Percentiles rank a stretch among this genome's conserved stretches.
Conservation (phyloP, 2,113 vertebrate genomes). For the Neopipo cinnamomea region DNA sequence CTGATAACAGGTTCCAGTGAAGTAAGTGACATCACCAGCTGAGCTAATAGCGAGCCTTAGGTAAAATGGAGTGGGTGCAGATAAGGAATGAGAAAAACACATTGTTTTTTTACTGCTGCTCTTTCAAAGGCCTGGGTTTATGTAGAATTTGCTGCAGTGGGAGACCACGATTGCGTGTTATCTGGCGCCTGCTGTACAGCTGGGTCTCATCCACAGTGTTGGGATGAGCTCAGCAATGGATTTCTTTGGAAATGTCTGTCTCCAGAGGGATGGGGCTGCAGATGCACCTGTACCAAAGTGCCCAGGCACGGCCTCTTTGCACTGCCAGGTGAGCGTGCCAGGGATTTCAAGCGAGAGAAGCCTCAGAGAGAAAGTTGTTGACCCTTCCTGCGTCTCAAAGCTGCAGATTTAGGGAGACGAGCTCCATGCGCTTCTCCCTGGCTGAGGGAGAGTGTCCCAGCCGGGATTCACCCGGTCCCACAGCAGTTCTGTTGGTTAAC, state of each 20-base stretch:
- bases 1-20: slow-evolving; percentile 52
- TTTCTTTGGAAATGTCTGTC: neutral
- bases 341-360: neutral
- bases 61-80: slow-evolving; percentile 40
- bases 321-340: slow-evolving; percentile 36
- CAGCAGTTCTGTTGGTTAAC: accelerated
- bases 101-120: neutral
- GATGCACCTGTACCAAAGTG: neutral
- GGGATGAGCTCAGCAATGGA: neutral
- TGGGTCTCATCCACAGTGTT: neutral
- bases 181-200: neutral
- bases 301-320: neutral
- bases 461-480: neutral
- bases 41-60: slow-evolving; percentile 58
- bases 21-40: slow-evolving; percentile 59
- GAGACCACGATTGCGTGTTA: neutral
- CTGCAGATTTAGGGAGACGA: neutral
- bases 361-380: neutral
- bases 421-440: accelerated
- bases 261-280: neutral
- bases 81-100: slow-evolving; percentile 41
- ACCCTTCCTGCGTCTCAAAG: neutral
- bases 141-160: slow-evolving; percentile 21
- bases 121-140: slow-evolving; percentile 10
- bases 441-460: neutral